Evolutionary conservation across 2,113 vertebrate species (phyloP), one percentile per base, ranked within the genome.

Genomic region (Tringa solitaria): DNA sequence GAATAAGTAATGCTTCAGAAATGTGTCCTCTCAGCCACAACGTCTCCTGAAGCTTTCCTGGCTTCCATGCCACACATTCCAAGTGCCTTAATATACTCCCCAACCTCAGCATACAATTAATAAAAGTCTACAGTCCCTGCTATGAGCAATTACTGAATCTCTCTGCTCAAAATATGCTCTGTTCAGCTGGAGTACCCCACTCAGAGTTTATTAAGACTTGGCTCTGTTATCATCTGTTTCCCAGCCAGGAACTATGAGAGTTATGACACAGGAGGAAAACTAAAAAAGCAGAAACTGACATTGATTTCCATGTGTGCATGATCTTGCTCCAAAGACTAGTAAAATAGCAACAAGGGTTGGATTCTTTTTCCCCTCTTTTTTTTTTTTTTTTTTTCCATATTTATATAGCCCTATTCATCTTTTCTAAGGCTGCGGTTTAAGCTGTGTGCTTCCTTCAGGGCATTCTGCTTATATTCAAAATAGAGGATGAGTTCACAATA

Each of bases 201-300:
- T 95, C 91, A 92, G 75, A 88, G 69, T 96, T 95, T 92, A 96
- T 92, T 96, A 91, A 95, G 95, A 48, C 13, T 95, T 95, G 95
- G 93, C 95, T 88, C 46, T 84, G 43, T 64, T 94, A 48, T 88
- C 28, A 59, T 90, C 21, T 90, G 64, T 89, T 94, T 95, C 92
- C 48, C 54, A 94, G 92, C 79, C 92, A 96, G 83, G 50, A 96
- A 86, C 76, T 92, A 46, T 50, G 87, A 93, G 88, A 95, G 85
- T 90, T 97, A 91, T 74, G 88, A 90, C 75, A 92, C 83, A 77
- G 63, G 79, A 94, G 60, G 56, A 96, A 96, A 96, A 91, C 77
- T 70, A 91, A 87, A 95, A 89, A 94, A 81, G 28, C 85, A 94
- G 88, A 96, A 96, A 88, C 50, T 94, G 92, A 94, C 94, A 90